Evolutionary conservation across 2,888 invertebrate species (phyloP).

Genomic region (Brachyopa scutellaris): DNA sequence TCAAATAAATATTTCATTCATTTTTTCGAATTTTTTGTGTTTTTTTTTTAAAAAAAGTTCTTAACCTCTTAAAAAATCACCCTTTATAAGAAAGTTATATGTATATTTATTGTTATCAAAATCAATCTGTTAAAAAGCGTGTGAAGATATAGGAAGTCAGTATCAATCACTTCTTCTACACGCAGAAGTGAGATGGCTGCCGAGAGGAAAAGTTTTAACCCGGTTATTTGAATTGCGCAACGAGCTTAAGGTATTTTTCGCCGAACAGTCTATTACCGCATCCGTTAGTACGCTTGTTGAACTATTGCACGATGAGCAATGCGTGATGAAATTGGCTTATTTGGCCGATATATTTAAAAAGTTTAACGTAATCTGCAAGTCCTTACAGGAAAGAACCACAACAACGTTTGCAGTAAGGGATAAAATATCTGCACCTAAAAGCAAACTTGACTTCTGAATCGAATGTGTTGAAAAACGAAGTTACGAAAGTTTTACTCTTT

Average conservation of each 20-base stretch:
- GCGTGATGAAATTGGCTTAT: conserved; percentile 18
- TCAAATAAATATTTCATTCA: too few relatives aligned
- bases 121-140: too few relatives aligned
- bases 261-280: conserved; percentile 10
- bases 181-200: conserved; percentile 14
- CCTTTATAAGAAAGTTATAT: too few relatives aligned
- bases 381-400: conserved; percentile 31
- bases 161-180: conserved; percentile 7
- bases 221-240: conserved; percentile 12
- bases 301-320: conserved; percentile 25
- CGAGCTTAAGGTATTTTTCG: conserved; percentile 20
- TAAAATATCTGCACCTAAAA: conserved; percentile 21
- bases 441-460: conserved; percentile 20
- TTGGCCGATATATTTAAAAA: conserved; percentile 28
- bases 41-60: too few relatives aligned
- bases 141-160: conserved; percentile 11
- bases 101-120: too few relatives aligned
- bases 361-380: conserved; percentile 18
- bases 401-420: conserved; percentile 25
- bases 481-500: conserved; percentile 18
- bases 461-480: conserved; percentile 24
- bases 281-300: conserved; percentile 3
- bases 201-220: conserved; percentile 1
- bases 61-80: too few relatives aligned
- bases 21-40: too few relatives aligned